Evolutionary conservation across 2,888 invertebrate genomes (phyloP), one percentile per base, ranked within the genome.

Genomic region (Corythucha ciliata): DNA sequence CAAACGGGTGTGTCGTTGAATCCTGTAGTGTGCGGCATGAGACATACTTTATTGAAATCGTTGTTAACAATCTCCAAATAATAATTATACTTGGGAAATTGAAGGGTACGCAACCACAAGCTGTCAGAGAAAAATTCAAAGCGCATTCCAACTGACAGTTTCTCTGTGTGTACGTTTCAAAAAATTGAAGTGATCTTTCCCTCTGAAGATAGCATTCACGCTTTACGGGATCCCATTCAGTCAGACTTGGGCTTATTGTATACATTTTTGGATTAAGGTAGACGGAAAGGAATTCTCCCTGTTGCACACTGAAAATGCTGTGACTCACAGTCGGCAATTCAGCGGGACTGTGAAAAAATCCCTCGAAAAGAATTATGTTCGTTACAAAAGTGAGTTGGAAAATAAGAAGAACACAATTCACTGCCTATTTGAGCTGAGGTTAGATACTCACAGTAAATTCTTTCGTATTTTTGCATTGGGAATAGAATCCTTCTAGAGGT

Each of bases 331-430:
- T 54, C 2, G 67, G 66, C 4, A 62, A 51, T 54, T 66, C 65
- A 2, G 61, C 61, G 4, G 67, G 66, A 52, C 62, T 63, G 54
- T 67, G 66, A 1, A 67, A 37, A 21, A 63, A 54, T 2, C 64
- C 54, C 67, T 67, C n/a, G n/a, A n/a, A n/a, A n/a, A n/a, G n/a
- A n/a, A n/a, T n/a, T n/a, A n/a, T n/a, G n/a, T n/a, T n/a, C n/a
- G n/a, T n/a, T n/a, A n/a, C n/a, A n/a, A n/a, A n/a, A n/a, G n/a
- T n/a, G n/a, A n/a, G n/a, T n/a, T n/a, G n/a, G n/a, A n/a, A n/a
- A n/a, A n/a, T n/a, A n/a, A n/a, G n/a, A n/a, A n/a, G n/a, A n/a
- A n/a, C n/a, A n/a, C n/a, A n/a, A n/a, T n/a, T n/a, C n/a, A n/a
- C n/a, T n/a, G n/a, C n/a, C n/a, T n/a, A n/a, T n/a, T n/a, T n/a